Evolutionary conservation across 2,888 invertebrate species (phyloP).

Genomic region (Folsomia candida): DNA sequence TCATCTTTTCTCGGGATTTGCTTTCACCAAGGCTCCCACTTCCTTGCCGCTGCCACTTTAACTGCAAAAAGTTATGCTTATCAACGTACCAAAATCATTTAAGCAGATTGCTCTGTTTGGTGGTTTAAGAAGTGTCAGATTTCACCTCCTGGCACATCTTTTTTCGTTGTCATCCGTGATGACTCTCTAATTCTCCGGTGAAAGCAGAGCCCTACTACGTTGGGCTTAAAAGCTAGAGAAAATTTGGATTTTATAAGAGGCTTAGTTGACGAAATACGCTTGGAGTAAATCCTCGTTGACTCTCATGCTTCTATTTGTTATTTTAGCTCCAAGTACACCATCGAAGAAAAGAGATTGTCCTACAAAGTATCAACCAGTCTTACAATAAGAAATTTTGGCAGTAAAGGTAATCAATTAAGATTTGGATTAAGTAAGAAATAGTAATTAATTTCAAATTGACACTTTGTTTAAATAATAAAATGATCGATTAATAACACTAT

Average conservation of each 20-base stretch:
- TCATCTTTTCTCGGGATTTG: constrained; percentile 17
- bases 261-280: background rate
- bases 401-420: constrained; percentile 40
- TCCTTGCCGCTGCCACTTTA: background rate
- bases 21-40: constrained; percentile 11
- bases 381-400: constrained; percentile 61
- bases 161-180: background rate
- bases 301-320: constrained; percentile 26
- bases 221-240: background rate
- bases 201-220: background rate
- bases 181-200: background rate
- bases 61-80: background rate
- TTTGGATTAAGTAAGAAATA: background rate
- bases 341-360: constrained; percentile 67
- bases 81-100: background rate
- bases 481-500: too few relatives aligned
- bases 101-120: background rate
- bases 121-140: background rate
- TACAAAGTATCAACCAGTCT: constrained; percentile 76
- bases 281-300: constrained; percentile 18
- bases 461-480: too few relatives aligned
- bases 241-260: background rate
- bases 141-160: background rate
- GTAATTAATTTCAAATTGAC: background rate
- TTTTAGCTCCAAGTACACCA: constrained; percentile 71